These are phyloP conservation scores for Drosophila pseudoananassae DNA, from an alignment of 1,140 invertebrate species.

Conservation along the genomic window DNA sequence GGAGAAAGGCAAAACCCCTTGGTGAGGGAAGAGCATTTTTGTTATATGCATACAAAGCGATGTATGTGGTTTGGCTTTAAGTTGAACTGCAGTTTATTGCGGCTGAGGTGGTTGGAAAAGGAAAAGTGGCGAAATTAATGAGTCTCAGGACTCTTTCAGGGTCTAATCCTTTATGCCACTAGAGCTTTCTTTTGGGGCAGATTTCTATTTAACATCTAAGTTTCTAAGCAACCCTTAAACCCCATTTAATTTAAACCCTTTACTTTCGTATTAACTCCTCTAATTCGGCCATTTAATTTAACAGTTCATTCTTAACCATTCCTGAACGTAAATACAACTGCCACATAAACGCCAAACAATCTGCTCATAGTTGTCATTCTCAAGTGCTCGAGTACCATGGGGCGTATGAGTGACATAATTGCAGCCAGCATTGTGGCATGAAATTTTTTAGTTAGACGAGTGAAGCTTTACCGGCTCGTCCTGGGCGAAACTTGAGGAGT, in stretches of 20 bases:
- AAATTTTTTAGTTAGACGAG: slow-evolving; percentile 27
- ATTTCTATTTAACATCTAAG: too few species aligned
- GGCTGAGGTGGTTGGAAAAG: slow-evolving; percentile 33
- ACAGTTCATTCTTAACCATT: slow-evolving; percentile 6
- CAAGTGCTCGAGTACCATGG: slow-evolving; percentile 10
- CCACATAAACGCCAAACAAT: slow-evolving; percentile 19
- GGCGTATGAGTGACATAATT: slow-evolving; percentile 69
- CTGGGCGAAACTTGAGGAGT: slow-evolving; percentile 48
- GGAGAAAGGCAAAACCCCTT: background rate
- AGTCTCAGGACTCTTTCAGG: background rate
- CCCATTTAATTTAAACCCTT: slow-evolving; percentile 8
- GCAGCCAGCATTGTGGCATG: slow-evolving; percentile 39
- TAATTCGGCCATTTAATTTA: slow-evolving; percentile 1
- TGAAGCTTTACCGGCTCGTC: background rate
- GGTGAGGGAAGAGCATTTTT: slow-evolving; percentile 13
- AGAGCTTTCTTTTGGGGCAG: slow-evolving; percentile 10
- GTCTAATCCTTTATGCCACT: slow-evolving; percentile 16
- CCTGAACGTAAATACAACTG: background rate
- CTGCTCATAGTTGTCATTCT: slow-evolving; percentile 2
- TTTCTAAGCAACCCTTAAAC: background rate
- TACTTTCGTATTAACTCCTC: slow-evolving; percentile 6
- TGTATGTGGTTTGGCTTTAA: slow-evolving; percentile 45
- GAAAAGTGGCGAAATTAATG: slow-evolving; percentile 28
- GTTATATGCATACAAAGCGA: slow-evolving; percentile 41
- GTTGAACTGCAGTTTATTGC: slow-evolving; percentile 60